Evolutionary conservation across 2,113 vertebrate species (phyloP), one percentile per base, ranked within the genome.

Genomic region (Theropithecus gelada): DNA sequence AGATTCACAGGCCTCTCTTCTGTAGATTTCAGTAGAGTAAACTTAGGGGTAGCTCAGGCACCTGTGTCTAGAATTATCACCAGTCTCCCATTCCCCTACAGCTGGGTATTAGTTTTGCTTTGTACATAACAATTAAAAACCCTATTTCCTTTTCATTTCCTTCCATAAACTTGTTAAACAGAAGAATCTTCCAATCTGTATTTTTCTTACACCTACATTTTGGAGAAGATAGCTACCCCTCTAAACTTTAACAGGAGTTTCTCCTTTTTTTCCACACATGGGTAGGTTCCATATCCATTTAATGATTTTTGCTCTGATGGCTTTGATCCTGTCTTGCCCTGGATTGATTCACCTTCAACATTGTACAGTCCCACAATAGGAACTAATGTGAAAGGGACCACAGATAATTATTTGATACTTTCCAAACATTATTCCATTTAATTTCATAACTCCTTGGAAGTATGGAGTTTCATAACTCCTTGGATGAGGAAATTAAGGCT

Each of bases 321-420:
- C 85, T 92, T 89, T 89, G 61, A 76, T 86, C 10, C n/a, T 90
- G 52, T 16, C 43, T 78, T 87, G 43, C 30, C 85, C 52, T 83
- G 55, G 23, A 48, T 72, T 2, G 4, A 38, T 93, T 93, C 52
- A 61, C 20, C 81, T 82, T 78, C 40, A 90, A 30, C 50, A 64
- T 68, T 90, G 35, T 12, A 10, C 57, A 73, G 72, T 57, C 85
- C 52, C 72, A 55, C 45, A 11, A 57, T 57, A 38, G n/a, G 52
- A 38, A 38, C 17, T 95, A 35, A 20, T 80, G 11, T 75, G 40
- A 81, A 94, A 86, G 35, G 20, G 25, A 64, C 25, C 30, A 38
- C n/a, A 45, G 5, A 30, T 85, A 88, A 30, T 95, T 92, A 95
- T 85, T 80, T 97, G 84, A 95, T 50, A 35, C 3, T 64, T 84